A percentile compares a stretch with the other conserved stretches of the same genome.
These are phyloP conservation scores for Pyxicephalus adspersus DNA, from an alignment of 2,113 vertebrate species.

Conservation along the genomic window DNA sequence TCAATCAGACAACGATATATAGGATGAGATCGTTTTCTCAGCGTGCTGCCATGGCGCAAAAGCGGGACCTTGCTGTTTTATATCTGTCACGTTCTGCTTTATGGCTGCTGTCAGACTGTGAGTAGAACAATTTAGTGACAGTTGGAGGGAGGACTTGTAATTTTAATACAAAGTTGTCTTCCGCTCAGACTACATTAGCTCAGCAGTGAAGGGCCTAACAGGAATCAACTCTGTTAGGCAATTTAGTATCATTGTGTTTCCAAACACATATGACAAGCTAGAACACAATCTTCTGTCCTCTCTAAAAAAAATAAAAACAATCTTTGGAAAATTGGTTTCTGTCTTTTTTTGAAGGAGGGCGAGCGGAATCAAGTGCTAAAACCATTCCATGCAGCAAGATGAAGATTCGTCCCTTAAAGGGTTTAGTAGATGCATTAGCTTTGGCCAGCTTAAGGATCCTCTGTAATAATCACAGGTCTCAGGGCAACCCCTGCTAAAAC, in stretches of 20 bases:
- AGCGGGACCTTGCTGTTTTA: background rate
- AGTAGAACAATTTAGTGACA: background rate
- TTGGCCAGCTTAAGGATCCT: too few species aligned
- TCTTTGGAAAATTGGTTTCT: background rate
- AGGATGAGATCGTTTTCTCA: background rate
- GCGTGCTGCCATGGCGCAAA: background rate
- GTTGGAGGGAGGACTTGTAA: background rate
- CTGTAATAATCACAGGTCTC: too few species aligned
- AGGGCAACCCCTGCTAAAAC: too few species aligned
- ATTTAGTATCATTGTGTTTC: slow-evolving; percentile 14
- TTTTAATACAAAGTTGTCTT: slow-evolving; percentile 4
- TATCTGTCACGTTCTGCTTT: slow-evolving; percentile 18
- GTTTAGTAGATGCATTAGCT: too few species aligned
- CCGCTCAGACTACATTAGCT: background rate
- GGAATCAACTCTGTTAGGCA: background rate
- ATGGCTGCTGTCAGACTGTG: background rate
- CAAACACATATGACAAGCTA: background rate
- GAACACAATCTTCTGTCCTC: background rate
- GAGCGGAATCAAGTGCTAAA: too few species aligned
- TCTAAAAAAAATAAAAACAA: too few species aligned
- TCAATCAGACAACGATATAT: background rate
- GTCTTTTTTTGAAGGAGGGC: background rate
- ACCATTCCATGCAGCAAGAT: too few species aligned
- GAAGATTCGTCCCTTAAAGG: too few species aligned
- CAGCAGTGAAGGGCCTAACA: background rate